Percentiles rank a stretch among this genome's conserved stretches.
phyloP scores from a whole-genome alignment of 2,888 invertebrate genomes.

The Amblyjoppa fuscipennis region DNA sequence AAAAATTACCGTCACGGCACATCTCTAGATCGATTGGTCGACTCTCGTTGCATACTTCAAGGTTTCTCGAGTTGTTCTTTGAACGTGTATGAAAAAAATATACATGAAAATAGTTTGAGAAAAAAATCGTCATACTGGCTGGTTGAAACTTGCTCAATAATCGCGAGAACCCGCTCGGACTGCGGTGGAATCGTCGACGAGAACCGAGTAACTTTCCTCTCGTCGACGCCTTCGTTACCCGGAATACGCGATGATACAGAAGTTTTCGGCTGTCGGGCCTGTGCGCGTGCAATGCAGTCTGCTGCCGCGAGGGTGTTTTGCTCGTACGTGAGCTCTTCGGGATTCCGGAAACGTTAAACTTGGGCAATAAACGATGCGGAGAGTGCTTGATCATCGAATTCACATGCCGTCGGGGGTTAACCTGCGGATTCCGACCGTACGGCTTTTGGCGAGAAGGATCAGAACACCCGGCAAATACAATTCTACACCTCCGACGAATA shows the following conservation, averaged over 20 bases:
- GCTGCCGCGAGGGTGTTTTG: neutral
- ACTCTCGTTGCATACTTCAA: neutral
- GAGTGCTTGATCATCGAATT: conserved; percentile 43
- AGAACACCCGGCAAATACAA: conserved; percentile 1
- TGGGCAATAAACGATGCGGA: conserved; percentile 45
- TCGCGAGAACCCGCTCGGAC: neutral
- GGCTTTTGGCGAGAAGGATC: neutral
- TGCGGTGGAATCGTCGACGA: neutral
- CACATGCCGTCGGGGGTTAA: neutral
- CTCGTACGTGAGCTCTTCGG: neutral
- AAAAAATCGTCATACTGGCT: neutral
- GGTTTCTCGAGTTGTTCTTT: neutral
- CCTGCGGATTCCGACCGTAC: neutral
- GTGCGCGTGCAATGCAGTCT: neutral
- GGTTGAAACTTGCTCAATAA: conserved; percentile 48
- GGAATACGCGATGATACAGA: conserved; percentile 34
- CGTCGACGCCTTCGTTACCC: conserved; percentile 42
- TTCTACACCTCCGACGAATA: neutral
- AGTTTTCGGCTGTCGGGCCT: neutral
- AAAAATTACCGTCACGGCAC: too few relatives aligned
- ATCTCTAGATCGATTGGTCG: neutral
- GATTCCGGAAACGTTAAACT: conserved; percentile 34
- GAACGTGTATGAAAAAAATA: too few relatives aligned
- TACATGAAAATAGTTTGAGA: too few relatives aligned
- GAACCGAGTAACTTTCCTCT: conserved; percentile 36